Evolutionary conservation across 2,113 vertebrate species (phyloP).

Genomic region (Trogon melanurus): DNA sequence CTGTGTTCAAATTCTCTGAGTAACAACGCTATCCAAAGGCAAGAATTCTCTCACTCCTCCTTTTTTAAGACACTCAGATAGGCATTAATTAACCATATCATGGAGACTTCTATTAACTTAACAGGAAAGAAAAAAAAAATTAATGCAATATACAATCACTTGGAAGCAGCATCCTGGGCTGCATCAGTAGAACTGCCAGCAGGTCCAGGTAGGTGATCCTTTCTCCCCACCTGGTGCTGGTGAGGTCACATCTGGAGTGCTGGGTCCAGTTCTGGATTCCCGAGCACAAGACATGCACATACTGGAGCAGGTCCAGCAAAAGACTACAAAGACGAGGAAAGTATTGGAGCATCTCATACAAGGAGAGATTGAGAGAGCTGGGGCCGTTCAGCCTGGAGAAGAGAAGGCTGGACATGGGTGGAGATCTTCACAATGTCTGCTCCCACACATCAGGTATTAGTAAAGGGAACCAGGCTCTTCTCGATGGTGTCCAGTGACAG

Average conservation of each 20-base stretch:
- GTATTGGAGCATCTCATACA: background rate
- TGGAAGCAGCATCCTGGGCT: background rate
- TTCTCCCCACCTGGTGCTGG: background rate
- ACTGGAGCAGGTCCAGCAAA: background rate
- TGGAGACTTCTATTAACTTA: background rate
- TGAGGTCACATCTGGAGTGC: background rate
- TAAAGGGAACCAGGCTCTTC: background rate
- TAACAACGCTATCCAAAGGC: background rate
- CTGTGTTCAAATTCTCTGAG: background rate
- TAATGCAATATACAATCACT: background rate
- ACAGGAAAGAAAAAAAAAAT: background rate
- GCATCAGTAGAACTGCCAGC: background rate
- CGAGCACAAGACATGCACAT: too few species aligned
- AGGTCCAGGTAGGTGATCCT: background rate
- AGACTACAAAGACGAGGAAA: background rate
- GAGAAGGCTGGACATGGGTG: accelerated
- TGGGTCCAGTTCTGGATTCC: background rate
- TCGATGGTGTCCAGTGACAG: background rate
- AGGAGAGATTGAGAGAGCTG: background rate
- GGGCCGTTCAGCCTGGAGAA: background rate
- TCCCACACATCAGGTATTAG: too few species aligned
- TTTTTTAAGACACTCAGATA: background rate
- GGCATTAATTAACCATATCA: background rate
- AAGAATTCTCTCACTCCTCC: background rate
- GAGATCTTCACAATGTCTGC: background rate